A percentile compares a stretch with the other conserved stretches of the same genome.
phyloP scores from a whole-genome alignment of 2,797 vertebrate species.

The Ambastaia sidthimunki region DNA sequence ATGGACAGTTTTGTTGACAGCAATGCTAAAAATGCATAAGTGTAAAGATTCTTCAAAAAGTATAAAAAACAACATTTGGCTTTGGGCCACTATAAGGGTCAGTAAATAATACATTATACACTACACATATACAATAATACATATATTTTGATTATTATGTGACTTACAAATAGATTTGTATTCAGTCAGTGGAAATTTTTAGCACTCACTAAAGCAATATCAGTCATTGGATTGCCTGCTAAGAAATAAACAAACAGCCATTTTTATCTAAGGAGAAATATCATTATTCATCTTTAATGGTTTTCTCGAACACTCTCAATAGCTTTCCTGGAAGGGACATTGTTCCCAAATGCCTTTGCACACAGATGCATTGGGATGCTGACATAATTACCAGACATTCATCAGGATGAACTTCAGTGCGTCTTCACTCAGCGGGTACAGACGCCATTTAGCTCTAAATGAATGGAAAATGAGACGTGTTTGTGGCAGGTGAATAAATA shows the following conservation, averaged over 20 bases:
- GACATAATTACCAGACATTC: constrained; percentile 50
- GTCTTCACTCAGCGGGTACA: constrained; percentile 2
- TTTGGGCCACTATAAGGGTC: too few species aligned
- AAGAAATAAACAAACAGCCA: constrained; percentile 27
- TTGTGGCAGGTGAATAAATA: constrained; percentile 31
- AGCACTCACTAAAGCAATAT: not conserved
- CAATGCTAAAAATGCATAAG: too few species aligned
- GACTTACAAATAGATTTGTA: not conserved
- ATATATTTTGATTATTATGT: not conserved
- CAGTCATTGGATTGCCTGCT: not conserved
- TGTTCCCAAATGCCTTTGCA: constrained; percentile 18
- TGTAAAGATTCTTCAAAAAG: not conserved
- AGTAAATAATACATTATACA: too few species aligned
- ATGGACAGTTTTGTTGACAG: too few species aligned
- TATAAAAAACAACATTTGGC: not conserved
- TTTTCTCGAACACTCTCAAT: constrained; percentile 1
- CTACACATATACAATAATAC: too few species aligned
- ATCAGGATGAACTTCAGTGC: constrained; percentile 43
- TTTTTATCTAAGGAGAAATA: constrained; percentile 30
- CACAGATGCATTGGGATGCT: constrained; percentile 6
- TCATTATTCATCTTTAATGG: constrained; percentile 34
- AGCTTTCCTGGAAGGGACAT: constrained; percentile 20
- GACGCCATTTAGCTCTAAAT: constrained; percentile 15
- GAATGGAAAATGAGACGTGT: constrained; percentile 35
- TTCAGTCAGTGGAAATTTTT: not conserved